Base-by-base conservation (phyloP, 2,113 vertebrate genomes). In the Empidonax alnorum region DNA sequence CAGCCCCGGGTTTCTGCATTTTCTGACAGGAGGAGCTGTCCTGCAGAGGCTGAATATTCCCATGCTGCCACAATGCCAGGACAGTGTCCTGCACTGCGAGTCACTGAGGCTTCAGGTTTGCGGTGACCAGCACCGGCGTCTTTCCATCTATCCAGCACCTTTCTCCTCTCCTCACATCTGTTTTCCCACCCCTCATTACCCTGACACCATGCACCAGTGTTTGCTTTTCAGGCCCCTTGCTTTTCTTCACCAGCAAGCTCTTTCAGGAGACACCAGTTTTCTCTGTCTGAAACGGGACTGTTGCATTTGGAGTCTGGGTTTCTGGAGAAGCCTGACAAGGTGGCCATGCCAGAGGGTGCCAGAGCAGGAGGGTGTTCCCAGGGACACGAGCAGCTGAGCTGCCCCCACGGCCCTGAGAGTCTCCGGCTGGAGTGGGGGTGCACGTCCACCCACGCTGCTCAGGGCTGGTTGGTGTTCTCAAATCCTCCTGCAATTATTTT, bases 81-180 rank as follows among this genome's bases (percentile, higher is more conserved):
- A 53, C 16, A 25, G n/a, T 0, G 0, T 41, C 31, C 55, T 55
- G 47, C 62, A 39, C 55, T 4, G 0, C 30, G 14, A 30, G 20
- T 55, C 47, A 47, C 61, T 12, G n/a, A 53, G 39, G 17, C 30
- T 82, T 39, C 0, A 0, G 7, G 30, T 68, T 46, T 55, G 39
- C 55, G 18, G 28, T 47, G 16, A 31, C 39, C 28, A 37, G 44
- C 49, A 33, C 2, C 4, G 3, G n/a, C 55, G 69, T 69, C 55
- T 55, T 63, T 33, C 16, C 41, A 31, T 62, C 14, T 55, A 5
- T 20, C 25, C 63, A 84, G 35, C 22, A 27, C 31, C 31, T 37
- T 31, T 55, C 12, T 19, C 14, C 14, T 8, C 25, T 76, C n/a
- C 55, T 77, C 31, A 42, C 11, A 9, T 23, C 20, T 55, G 21